Evolutionary conservation across 2,888 invertebrate genomes (phyloP).

Genomic region (Phaonia tiefii): DNA sequence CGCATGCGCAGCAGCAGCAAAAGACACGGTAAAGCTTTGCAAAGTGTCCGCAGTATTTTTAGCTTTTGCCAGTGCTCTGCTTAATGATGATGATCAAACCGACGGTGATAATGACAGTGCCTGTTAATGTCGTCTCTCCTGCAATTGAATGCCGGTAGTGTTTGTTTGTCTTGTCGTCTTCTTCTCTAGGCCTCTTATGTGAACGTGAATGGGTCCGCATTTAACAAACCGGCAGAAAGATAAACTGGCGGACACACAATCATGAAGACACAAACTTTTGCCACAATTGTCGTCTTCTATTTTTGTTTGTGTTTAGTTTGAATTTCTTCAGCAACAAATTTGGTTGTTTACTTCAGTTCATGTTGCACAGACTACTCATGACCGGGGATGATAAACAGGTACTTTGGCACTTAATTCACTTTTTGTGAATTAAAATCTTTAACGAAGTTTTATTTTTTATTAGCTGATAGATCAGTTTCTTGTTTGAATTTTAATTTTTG

Average conservation of each 20-base stretch:
- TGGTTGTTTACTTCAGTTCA: constrained; percentile 27
- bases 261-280: not conserved
- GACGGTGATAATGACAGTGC: not conserved
- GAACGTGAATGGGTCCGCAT: constrained; percentile 21
- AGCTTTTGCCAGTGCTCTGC: not conserved
- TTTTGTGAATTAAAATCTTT: too few species aligned
- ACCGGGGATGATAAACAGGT: not conserved
- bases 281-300: constrained; percentile 11
- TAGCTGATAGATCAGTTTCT: too few species aligned
- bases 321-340: not conserved
- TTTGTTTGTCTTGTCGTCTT: constrained; percentile 32
- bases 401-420: too few species aligned
- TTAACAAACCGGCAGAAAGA: not conserved
- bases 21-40: not conserved
- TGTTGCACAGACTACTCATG: constrained; percentile 18
- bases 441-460: too few species aligned
- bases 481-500: too few species aligned
- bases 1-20: constrained; percentile 21
- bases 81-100: not conserved
- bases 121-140: not conserved
- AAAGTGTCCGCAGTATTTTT: not conserved
- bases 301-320: constrained; percentile 15
- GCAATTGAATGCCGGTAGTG: constrained; percentile 43
- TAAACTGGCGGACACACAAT: not conserved
- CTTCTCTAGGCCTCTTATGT: not conserved